A percentile compares a stretch with the other conserved stretches of the same genome.
phyloP scores from a whole-genome alignment of 2,888 invertebrate genomes.

The Conistra vaccinii region DNA sequence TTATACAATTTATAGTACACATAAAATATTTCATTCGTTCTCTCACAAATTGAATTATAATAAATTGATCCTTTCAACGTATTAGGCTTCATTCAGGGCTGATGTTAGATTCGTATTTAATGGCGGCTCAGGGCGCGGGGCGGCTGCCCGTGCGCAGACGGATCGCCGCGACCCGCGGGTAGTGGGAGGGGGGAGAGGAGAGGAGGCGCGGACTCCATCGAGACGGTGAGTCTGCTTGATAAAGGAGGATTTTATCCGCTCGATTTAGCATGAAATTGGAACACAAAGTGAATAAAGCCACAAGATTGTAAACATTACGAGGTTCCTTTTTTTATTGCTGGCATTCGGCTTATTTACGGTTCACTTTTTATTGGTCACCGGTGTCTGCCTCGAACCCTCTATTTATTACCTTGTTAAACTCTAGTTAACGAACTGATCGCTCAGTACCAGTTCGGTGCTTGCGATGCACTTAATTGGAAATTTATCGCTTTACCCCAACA shows the following conservation, averaged over 20 bases:
- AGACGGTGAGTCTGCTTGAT: slow-evolving; percentile 89
- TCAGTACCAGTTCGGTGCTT: slow-evolving; percentile 79
- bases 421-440: slow-evolving; percentile 88
- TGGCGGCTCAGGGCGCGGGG: slow-evolving; percentile 70
- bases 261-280: slow-evolving; percentile 91
- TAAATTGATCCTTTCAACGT: slow-evolving; percentile 82
- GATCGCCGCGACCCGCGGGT: slow-evolving; percentile 51
- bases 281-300: slow-evolving; percentile 91
- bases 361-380: slow-evolving; percentile 88
- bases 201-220: slow-evolving; percentile 73
- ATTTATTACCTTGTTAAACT: slow-evolving; percentile 90
- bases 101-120: slow-evolving; percentile 86
- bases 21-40: slow-evolving; percentile 76
- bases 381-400: slow-evolving; percentile 82
- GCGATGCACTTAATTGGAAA: slow-evolving; percentile 85
- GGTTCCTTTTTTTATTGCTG: slow-evolving; percentile 88
- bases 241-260: slow-evolving; percentile 90
- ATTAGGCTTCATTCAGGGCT: slow-evolving; percentile 82
- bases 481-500: slow-evolving; percentile 84
- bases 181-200: slow-evolving; percentile 59
- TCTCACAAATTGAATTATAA: slow-evolving; percentile 84
- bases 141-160: slow-evolving; percentile 56
- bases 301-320: slow-evolving; percentile 91
- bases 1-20: slow-evolving; percentile 74
- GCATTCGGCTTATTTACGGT: slow-evolving; percentile 88